Evolutionary conservation across 64 coral and sea anemone species (phyloP), one percentile per base, ranked within the genome.

Genomic region (Pocillopora damicornis): DNA sequence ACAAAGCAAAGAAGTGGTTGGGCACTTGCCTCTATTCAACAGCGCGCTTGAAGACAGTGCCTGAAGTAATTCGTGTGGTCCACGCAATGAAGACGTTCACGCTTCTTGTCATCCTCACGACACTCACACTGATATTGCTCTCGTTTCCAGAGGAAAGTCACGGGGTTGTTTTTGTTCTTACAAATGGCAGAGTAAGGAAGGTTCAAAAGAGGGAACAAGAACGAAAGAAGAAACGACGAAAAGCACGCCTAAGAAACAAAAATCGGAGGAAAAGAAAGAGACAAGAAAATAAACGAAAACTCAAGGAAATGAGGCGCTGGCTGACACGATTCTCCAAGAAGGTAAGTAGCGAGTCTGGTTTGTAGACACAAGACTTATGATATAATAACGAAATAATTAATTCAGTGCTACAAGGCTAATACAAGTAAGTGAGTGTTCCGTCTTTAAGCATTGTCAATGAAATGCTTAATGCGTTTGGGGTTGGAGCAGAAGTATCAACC

Each of bases 381-480:
- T 71, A 85, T 66, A 72, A 66, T 82, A 82, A 82, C 65, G 80
- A 30, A 82, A 61, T 72, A 72, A 85, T 85, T 69, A 72, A 72
- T 85, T 85, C 18, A 45, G 17, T 26, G 38, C 45, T 72, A n/a
- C 42, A 26, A 37, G 30, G 38, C 63, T 72, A 85, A 85, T 85
- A 72, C 64, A 85, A 6, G 63, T 85, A 85, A 85, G 81, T 85
- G 81, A 85, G 36, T 72, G 75, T 72, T 20, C 1, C 67, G 63
- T 85, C 71, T 85, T 71, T 42, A 58, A 68, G 35, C 60, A 35
- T 18, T 17, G 81, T 57, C 72, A 85, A 71, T 85, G 22, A 71
- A 85, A 15, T 57, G 51, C 22, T 85, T 72, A 56, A 9, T 65
- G n/a, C 10, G 42, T 72, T 18, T 11, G n/a, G 35, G 15, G 42